Evolutionary conservation across 1,140 invertebrate genomes (phyloP), one percentile per base, ranked within the genome.

Genomic region (Hylaeus volcanicus): DNA sequence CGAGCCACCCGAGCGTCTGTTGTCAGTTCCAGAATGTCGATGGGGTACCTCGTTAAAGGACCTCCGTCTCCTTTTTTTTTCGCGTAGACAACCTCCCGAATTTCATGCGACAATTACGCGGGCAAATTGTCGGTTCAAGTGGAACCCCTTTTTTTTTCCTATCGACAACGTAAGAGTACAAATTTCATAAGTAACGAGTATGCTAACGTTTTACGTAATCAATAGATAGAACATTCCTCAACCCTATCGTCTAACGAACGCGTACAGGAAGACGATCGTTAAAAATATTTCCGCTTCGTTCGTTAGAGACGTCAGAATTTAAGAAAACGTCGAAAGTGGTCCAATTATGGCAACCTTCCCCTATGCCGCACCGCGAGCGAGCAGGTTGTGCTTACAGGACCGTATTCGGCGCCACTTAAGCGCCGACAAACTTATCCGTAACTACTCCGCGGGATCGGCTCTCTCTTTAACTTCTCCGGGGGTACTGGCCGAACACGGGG

Each of bases 331-430:
- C 1, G 45, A 48, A 48, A 48, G 8, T 48, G 45, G 45, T 48
- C 45, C 45, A 48, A 48, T 48, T 48, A 48, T 48, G 2, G 2
- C 5, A 48, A 48, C 5, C 45, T 48, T 48, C 45, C 45, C 45
- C 45, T 48, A 48, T 5, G n/a, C 58, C 0, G 3, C n/a, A 55
- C n/a, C 45, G 56, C 61, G 66, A 74, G 26, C 63, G 61, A 66
- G 72, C 75, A 79, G 78, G 68, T 84, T 84, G 78, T 75, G 84
- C 58, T 81, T 87, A 86, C 55, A 72, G 45, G 64, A 58, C 72
- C 86, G 78, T 86, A 86, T 87, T 86, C 82, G 85, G 86, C 86
- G 66, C 78, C 85, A 87, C 74, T 87, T 86, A 86, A 87, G 78
- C 56, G 58, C 85, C 81, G 81, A 87, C 81, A 77, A 77, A 76